Evolutionary conservation across 2,888 invertebrate genomes (phyloP).

Genomic region (Nomada lathburiana): DNA sequence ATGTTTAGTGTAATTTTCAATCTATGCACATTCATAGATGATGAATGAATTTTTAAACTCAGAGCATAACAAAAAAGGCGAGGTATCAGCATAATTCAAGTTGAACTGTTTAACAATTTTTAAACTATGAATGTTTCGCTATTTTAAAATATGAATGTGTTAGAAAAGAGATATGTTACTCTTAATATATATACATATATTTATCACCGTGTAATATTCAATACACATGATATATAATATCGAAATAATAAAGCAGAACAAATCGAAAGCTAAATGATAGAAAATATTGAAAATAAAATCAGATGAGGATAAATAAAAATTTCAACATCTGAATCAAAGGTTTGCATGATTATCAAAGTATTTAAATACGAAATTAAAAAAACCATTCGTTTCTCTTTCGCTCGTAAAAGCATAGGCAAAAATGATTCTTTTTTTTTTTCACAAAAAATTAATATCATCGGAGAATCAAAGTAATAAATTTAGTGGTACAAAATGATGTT

Average conservation of each 20-base stretch:
- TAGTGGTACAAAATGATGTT: slow-evolving; percentile 83
- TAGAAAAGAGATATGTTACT: slow-evolving; percentile 81
- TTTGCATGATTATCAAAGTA: slow-evolving; percentile 32
- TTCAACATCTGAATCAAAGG: slow-evolving; percentile 40
- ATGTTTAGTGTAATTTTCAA: slow-evolving; percentile 31
- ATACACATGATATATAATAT: slow-evolving; percentile 38
- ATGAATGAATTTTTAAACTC: slow-evolving; percentile 15
- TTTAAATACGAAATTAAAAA: slow-evolving; percentile 45
- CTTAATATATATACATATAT: slow-evolving; percentile 50
- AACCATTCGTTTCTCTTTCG: slow-evolving; percentile 37
- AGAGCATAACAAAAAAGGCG: slow-evolving; percentile 55
- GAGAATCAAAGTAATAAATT: slow-evolving; percentile 77
- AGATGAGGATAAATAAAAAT: slow-evolving; percentile 59
- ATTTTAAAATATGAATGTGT: slow-evolving; percentile 62
- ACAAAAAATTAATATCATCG: slow-evolving; percentile 65
- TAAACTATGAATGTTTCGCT: slow-evolving; percentile 18
- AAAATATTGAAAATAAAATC: slow-evolving; percentile 54
- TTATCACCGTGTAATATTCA: slow-evolving; percentile 41
- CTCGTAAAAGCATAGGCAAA: slow-evolving; percentile 56
- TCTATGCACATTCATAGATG: slow-evolving; percentile 38
- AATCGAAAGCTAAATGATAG: slow-evolving; percentile 55
- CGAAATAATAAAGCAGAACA: slow-evolving; percentile 60
- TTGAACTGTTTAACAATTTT: slow-evolving; percentile 36
- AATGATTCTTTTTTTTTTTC: slow-evolving; percentile 38
- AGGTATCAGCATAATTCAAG: slow-evolving; percentile 42